Conservation (phyloP, 1,140 invertebrate genomes). For the Drosophila prosaltans region DNA sequence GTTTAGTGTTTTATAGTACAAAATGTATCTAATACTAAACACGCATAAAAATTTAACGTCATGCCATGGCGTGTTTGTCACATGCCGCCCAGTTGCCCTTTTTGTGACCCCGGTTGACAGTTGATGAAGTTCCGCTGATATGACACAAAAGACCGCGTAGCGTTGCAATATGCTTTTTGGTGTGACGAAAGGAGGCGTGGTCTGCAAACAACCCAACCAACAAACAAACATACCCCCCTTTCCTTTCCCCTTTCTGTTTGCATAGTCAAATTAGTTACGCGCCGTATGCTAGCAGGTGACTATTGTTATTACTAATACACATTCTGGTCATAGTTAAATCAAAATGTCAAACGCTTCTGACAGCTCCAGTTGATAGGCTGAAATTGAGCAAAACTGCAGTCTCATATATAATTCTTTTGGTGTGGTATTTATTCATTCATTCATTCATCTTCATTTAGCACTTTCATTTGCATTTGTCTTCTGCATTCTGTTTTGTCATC, state of each 20-base stretch:
- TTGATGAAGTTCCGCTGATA: slow-evolving; percentile 59
- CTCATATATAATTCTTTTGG: slow-evolving; percentile 28
- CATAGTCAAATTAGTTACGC: slow-evolving; percentile 71
- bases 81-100: slow-evolving; percentile 54
- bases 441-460: slow-evolving; percentile 69
- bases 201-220: background rate
- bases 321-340: slow-evolving; percentile 51
- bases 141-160: slow-evolving; percentile 8
- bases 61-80: slow-evolving; percentile 71
- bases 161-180: slow-evolving; percentile 32
- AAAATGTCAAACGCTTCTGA: slow-evolving; percentile 56
- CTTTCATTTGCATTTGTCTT: slow-evolving; percentile 63
- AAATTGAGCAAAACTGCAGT: slow-evolving; percentile 45
- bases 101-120: slow-evolving; percentile 46
- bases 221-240: background rate
- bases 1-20: background rate
- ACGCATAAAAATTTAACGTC: slow-evolving; percentile 79
- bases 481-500: slow-evolving; percentile 62
- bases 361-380: slow-evolving; percentile 43
- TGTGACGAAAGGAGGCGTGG: slow-evolving; percentile 29
- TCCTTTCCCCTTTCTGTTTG: slow-evolving; percentile 31
- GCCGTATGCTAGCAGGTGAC: slow-evolving; percentile 59
- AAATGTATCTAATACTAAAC: slow-evolving; percentile 22
- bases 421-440: slow-evolving; percentile 20
- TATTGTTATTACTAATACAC: slow-evolving; percentile 36